Base-by-base conservation (phyloP, 2,113 vertebrate genomes). In the Scolopax mira region DNA sequence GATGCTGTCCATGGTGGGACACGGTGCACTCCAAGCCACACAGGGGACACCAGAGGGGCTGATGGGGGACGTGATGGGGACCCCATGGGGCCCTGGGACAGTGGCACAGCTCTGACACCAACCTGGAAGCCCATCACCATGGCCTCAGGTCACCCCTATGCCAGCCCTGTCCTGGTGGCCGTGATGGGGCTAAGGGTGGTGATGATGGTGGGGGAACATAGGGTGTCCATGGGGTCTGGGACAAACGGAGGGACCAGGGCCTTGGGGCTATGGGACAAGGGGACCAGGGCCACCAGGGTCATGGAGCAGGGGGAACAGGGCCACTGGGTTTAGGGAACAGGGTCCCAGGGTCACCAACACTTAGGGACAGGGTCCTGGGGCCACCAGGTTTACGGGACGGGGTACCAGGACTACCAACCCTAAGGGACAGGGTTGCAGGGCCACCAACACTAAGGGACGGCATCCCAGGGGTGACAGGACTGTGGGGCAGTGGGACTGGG, bases 1-100 rank as follows among this genome's bases (percentile, higher is more conserved):
- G 79, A 41, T 13, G 41, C 25, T 55, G 49, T 18, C 7, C 39
- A 4, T 0, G 6, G 69, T 8, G 77, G 64, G 31, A 41, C 73
- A 8, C 0, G 1, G 37, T 2, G 6, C 52, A 44, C 16, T 23
- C 11, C 41, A 14, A 42, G 7, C 57, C 62, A 39, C 1, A 0
- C 44, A 24, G 66, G 42, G 61, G 54, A 33, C 80, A 18, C 10
- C 0, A 3, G 15, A 64, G 69, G 11, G 18, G 13, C 7, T 46
- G 72, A 10, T 1, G 6, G 24, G 44, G 25, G 42, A 10, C 27
- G 89, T 23, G 13, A 4, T 13, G 52, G 75, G 60, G 65, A 82
- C 18, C 25, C 37, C 21, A 2, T 3, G 1, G 23, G 33, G 33
- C 42, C 4, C 62, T 5, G n/a, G 79, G 16, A 30, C 0, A 7